Base-by-base conservation (phyloP, 2,888 invertebrate species). In the Candidula unifasciata region DNA sequence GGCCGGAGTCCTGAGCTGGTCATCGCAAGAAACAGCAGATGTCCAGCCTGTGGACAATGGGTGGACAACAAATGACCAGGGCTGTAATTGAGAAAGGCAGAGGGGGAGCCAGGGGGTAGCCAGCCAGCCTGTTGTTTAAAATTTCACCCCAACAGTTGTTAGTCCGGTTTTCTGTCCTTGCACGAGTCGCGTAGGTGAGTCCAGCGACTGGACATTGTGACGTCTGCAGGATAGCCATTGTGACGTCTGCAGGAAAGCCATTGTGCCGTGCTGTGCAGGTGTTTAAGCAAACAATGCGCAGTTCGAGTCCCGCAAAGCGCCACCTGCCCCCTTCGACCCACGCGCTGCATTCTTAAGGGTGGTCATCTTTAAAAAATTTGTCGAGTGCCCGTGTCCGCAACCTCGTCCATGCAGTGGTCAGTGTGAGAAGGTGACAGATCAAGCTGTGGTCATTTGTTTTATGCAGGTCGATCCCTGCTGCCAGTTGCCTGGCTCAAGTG, bases 151-250 rank as follows among this genome's bases (percentile, higher is more conserved):
- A 64, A 60, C 82, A 54, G 33, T 74, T 44, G 57, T 74, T 82
- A 35, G 54, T 69, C 54, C 80, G 54, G 16, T 74, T 74, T n/a
- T 81, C 33, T 54, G 33, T 35, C 35, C 24, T 30, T 30, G 81
- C 73, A 64, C 82, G 73, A 69, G 73, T 44, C 33, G 37, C 24
- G 44, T 18, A 69, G 57, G 54, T 54, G 64, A 82, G 74, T 60
- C 60, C 74, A 74, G 5, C 21, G 82, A 52, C 82, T 27, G 82
- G 82, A 82, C 82, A 82, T 73, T 74, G 82, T 74, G 73, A 80
- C 80, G 80, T 80, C 35, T 30, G 80, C 44, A 27, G 66, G 68
- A 68, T 80, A 64, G 82, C 82, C 82, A 82, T 82, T 82, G 74
- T 74, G 74, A 82, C 74, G 74, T 64, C 44, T 10, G 44, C 44